phyloP scores from a whole-genome alignment of 2,888 invertebrate genomes.

The Cryptophagus acutangulus region DNA sequence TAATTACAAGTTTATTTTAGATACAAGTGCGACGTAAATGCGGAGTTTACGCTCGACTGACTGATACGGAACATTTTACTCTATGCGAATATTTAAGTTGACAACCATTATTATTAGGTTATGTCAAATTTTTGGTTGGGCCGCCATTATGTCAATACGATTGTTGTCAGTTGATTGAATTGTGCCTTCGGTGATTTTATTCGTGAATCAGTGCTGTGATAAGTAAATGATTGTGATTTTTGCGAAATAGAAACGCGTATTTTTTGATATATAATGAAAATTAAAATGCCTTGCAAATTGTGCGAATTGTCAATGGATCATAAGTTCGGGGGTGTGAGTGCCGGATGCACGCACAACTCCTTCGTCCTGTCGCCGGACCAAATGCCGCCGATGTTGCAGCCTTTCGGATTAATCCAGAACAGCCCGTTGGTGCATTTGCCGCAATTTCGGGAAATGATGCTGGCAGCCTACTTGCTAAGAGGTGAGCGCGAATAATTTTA shows the following conservation, averaged over 20 bases:
- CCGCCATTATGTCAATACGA: too few relatives aligned
- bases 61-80: conserved; percentile 20
- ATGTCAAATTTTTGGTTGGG: too few relatives aligned
- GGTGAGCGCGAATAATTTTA: too few relatives aligned
- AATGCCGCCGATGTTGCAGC: conserved; percentile 32
- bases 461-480: conserved; percentile 61
- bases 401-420: conserved; percentile 43
- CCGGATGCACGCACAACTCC: conserved; percentile 40
- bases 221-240: conserved; percentile 32
- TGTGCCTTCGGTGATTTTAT: conserved; percentile 7
- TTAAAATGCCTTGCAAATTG: conserved; percentile 45
- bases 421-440: conserved; percentile 51
- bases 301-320: conserved; percentile 42
- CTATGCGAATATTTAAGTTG: too few relatives aligned
- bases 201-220: conserved; percentile 31
- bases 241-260: conserved; percentile 10
- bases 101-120: too few relatives aligned
- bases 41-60: conserved; percentile 19
- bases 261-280: conserved; percentile 31
- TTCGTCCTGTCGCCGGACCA: conserved; percentile 33
- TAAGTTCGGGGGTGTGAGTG: conserved; percentile 35
- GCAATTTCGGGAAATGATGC: conserved; percentile 60
- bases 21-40: conserved; percentile 10
- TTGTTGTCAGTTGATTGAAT: conserved; percentile 9
- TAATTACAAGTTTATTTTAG: conserved; percentile 5